These are phyloP conservation scores for Scolopax rusticola DNA, from an alignment of 2,797 vertebrate species.

Conservation along the genomic window DNA sequence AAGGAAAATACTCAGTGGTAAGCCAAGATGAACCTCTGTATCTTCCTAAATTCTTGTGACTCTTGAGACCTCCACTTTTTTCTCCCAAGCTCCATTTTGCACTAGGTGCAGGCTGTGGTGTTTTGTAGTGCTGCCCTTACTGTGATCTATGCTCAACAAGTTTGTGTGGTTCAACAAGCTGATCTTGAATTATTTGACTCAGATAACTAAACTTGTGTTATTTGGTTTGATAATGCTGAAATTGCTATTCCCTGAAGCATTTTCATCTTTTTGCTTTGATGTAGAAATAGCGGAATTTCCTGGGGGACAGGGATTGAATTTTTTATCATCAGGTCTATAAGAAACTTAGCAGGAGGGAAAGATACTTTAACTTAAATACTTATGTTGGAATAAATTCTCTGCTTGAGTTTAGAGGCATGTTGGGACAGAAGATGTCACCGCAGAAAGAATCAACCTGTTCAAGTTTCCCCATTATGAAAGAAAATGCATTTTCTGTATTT, in stretches of 20 bases:
- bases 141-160: neutral
- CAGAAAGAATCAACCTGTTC: neutral
- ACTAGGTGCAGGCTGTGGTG: neutral
- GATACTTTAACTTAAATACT: neutral
- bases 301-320: neutral
- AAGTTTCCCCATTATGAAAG: neutral
- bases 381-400: neutral
- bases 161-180: neutral
- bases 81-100: neutral
- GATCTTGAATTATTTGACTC: neutral
- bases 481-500: neutral
- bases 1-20: neutral
- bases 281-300: neutral
- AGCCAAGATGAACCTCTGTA: neutral
- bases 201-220: neutral
- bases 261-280: conserved; percentile 14
- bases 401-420: neutral
- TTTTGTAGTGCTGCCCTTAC: neutral
- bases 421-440: neutral
- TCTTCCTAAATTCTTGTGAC: neutral
- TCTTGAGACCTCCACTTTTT: neutral
- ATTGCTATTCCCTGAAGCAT: neutral
- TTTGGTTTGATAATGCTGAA: conserved; percentile 22
- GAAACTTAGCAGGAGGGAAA: neutral
- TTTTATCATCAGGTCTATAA: neutral